A percentile compares a stretch with the other conserved stretches of the same genome.
phyloP scores from a whole-genome alignment of 2,797 vertebrate genomes.

The Chelidonichthys spinosus region DNA sequence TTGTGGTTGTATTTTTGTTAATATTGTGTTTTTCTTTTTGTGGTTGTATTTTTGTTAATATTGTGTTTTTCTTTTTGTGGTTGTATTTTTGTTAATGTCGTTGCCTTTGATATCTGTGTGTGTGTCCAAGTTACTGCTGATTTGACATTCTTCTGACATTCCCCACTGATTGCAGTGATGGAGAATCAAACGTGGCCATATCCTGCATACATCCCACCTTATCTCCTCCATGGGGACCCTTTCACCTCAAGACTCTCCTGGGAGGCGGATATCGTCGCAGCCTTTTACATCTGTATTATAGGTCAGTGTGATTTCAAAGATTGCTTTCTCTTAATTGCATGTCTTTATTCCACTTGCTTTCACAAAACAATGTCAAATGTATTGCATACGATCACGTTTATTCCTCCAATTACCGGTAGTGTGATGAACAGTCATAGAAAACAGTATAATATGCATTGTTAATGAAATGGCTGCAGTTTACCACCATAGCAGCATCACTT shows the following conservation, averaged over 20 bases:
- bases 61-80: no score
- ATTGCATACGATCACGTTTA: no score
- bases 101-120: no score
- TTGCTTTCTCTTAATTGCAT: not conserved
- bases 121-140: no score
- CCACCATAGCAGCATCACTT: not conserved
- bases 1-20: no score
- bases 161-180: slow-evolving; percentile 75
- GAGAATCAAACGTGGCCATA: slow-evolving; percentile 79
- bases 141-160: no score
- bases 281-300: slow-evolving; percentile 90
- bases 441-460: not conserved
- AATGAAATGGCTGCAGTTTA: not conserved
- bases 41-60: no score
- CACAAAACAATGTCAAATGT: no score
- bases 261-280: slow-evolving; percentile 92
- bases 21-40: no score
- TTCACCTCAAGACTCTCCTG: slow-evolving; percentile 92
- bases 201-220: slow-evolving; percentile 80
- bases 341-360: not conserved
- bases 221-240: slow-evolving; percentile 87
- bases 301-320: slow-evolving; percentile 80
- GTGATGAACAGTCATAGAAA: not conserved
- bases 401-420: not conserved
- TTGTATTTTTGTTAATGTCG: no score